Base-by-base conservation (phyloP, 2,888 invertebrate species). In the Hypomecis punctinalis region DNA sequence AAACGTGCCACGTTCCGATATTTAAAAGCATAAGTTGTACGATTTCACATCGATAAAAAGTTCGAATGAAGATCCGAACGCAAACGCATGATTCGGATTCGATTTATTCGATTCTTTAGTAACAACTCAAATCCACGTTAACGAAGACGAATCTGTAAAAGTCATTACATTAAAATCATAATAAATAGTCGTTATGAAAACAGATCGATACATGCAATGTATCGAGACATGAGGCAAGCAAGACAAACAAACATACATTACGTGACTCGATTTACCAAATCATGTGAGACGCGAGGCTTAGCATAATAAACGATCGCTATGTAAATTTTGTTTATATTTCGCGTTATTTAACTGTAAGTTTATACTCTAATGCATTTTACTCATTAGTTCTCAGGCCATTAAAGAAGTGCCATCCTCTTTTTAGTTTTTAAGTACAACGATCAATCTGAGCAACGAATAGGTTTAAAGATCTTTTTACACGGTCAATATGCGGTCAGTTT, bases 321-420 rank as follows among this genome's bases (percentile, higher is more conserved):
- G 79, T 82, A 81, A 73, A 81, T 80, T 80, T 77, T 80, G 85
- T 88, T 86, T 85, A 89, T 86, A 85, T 80, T 83, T 81, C 76
- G 72, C 72, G 76, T 76, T 75, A 76, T 79, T 81, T 80, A 64
- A 85, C 80, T 86, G 72, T 86, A 86, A 86, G 88, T 76, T 83
- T 85, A 85, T 87, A 88, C 83, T 91, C 84, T 91, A 88, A 90
- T 92, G 91, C 91, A 92, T 93, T 92, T 92, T 92, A 92, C 89
- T 90, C 89, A 89, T 86, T 85, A 90, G 92, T 91, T 92, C 89
- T 91, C 91, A 91, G 92, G 93, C 93, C 93, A 93, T 93, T 90
- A 88, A 88, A 83, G 80, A 88, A 90, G 93, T 93, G 93, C 93
- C 93, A 93, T 93, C 89, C 89, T 89, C 86, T 90, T 84, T 83